Percentiles rank a stretch among this genome's conserved stretches.
Evolutionary conservation across 2,113 vertebrate species (phyloP).

Genomic region (Pseudopodoces humilis): DNA sequence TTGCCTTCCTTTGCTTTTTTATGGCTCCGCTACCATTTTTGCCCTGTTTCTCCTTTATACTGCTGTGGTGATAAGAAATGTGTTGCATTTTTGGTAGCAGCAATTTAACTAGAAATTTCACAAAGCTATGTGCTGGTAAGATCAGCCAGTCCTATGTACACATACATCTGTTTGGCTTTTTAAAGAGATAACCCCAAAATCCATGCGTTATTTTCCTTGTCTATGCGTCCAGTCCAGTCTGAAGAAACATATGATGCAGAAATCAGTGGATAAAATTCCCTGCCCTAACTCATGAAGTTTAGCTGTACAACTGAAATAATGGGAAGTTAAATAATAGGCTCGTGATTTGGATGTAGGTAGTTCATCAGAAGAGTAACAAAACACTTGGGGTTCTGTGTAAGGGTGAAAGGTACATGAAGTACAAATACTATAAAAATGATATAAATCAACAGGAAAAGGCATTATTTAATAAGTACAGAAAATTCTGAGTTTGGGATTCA

Average conservation of each 20-base stretch:
- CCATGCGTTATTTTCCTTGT: not conserved
- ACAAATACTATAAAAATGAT: not conserved
- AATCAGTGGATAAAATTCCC: not conserved
- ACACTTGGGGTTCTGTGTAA: not conserved
- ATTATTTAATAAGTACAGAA: not conserved
- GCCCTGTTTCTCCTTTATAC: not conserved
- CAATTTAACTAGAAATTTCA: not conserved
- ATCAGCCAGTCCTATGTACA: not conserved
- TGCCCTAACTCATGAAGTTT: not conserved
- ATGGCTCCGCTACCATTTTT: not conserved
- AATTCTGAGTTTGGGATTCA: not conserved
- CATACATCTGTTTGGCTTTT: not conserved
- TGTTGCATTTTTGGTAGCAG: not conserved
- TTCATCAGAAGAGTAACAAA: not conserved
- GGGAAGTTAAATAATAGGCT: not conserved
- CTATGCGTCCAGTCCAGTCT: not conserved
- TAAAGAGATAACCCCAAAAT: not conserved
- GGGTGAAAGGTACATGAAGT: not conserved
- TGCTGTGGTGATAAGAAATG: not conserved
- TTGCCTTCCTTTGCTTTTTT: not conserved
- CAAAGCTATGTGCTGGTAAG: not conserved
- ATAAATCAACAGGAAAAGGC: not conserved
- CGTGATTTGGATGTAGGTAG: not conserved
- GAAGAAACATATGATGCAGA: not conserved
- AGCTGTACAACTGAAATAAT: not conserved